A percentile compares a stretch with the other conserved stretches of the same genome.
phyloP scores from a whole-genome alignment of 2,797 vertebrate genomes.

The Vultur gryphus region DNA sequence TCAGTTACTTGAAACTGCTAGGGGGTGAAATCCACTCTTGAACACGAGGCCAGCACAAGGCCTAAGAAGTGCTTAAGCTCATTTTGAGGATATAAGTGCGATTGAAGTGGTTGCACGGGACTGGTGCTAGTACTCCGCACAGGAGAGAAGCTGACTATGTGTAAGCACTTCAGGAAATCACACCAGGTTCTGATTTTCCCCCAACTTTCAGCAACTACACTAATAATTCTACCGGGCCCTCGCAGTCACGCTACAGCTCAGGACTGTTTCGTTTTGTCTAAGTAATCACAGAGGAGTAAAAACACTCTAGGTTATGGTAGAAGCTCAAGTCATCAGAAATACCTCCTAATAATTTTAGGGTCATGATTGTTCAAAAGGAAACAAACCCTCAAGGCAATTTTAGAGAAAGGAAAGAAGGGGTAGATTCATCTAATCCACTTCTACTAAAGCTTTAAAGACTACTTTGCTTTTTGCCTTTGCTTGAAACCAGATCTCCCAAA shows the following conservation, averaged over 20 bases:
- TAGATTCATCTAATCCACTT: not conserved
- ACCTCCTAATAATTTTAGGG: not conserved
- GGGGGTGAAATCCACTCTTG: not conserved
- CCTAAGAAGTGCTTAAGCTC: not conserved
- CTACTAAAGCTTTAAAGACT: not conserved
- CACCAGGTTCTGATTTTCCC: not conserved
- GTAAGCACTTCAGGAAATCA: slow-evolving; percentile 27
- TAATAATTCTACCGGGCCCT: slow-evolving; percentile 7
- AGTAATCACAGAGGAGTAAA: not conserved
- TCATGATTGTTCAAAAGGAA: not conserved
- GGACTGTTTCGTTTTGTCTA: not conserved
- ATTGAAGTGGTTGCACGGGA: not conserved
- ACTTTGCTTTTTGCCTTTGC: not conserved
- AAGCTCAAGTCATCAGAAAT: not conserved
- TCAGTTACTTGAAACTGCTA: not conserved
- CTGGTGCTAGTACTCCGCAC: not conserved
- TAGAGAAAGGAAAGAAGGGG: not conserved
- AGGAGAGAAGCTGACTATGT: not conserved
- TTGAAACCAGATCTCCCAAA: not conserved
- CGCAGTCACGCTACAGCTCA: not conserved
- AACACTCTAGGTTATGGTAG: not conserved
- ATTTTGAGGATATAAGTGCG: not conserved
- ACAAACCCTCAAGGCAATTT: not conserved
- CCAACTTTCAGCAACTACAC: slow-evolving; percentile 3
- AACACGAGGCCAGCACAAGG: not conserved